Conservation (phyloP, 2,888 invertebrate genomes). For the Schizaphis graminum region DNA sequence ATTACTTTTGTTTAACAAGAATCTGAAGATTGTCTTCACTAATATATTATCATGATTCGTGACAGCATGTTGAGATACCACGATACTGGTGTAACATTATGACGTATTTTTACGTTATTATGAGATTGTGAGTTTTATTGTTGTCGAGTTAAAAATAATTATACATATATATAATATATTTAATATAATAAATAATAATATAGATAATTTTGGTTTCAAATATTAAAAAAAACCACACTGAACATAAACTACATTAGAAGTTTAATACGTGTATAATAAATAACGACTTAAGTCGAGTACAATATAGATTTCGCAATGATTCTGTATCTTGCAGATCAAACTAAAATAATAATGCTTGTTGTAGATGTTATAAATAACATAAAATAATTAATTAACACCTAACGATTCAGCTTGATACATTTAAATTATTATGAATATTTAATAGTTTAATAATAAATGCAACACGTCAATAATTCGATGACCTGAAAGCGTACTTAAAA, state of each 20-base stretch:
- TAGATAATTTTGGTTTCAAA: background rate
- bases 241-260: background rate
- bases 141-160: background rate
- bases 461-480: background rate
- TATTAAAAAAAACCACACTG: background rate
- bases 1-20: background rate
- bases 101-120: background rate
- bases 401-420: background rate
- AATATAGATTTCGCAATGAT: background rate
- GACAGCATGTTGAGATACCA: background rate
- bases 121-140: background rate
- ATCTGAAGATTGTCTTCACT: background rate
- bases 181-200: background rate
- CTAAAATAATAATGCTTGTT: background rate
- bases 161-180: too few species aligned
- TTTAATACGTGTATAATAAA: background rate
- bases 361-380: background rate
- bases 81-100: background rate
- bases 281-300: background rate
- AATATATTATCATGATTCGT: background rate
- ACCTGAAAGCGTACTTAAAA: background rate
- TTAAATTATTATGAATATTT: background rate
- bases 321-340: background rate
- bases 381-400: background rate
- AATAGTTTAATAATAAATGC: background rate